A percentile compares a stretch with the other conserved stretches of the same genome.
phyloP scores from a whole-genome alignment of 2,888 invertebrate species.

The Myopa tessellatipennis region DNA sequence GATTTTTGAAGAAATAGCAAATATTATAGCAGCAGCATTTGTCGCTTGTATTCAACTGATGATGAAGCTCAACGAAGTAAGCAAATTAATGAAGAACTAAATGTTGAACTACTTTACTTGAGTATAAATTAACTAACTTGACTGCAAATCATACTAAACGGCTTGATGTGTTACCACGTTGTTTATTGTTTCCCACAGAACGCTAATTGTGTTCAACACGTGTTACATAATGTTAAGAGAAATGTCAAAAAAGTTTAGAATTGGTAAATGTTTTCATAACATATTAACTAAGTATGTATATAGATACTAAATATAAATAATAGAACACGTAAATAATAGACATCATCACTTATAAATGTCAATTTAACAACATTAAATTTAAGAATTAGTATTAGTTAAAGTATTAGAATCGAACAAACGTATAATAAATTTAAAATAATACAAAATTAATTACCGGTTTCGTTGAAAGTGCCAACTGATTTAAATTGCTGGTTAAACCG shows the following conservation, averaged over 20 bases:
- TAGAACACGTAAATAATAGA: background rate
- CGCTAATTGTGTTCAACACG: constrained; percentile 47
- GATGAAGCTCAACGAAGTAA: constrained; percentile 9
- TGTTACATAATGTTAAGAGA: constrained; percentile 30
- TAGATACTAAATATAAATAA: constrained; percentile 27
- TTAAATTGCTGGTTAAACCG: constrained; percentile 59
- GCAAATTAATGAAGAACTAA: constrained; percentile 19
- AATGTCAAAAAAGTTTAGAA: constrained; percentile 30
- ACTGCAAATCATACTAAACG: constrained; percentile 66
- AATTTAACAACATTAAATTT: constrained; percentile 17
- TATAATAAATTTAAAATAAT: background rate
- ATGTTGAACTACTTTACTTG: constrained; percentile 20
- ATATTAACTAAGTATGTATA: constrained; percentile 20
- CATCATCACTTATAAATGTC: background rate
- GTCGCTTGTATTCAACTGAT: background rate
- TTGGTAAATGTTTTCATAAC: constrained; percentile 31
- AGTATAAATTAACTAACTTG: constrained; percentile 59
- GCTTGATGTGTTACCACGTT: constrained; percentile 65
- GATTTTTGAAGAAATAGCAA: constrained; percentile 12
- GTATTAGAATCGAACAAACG: background rate
- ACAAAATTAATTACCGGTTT: constrained; percentile 59
- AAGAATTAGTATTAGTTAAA: background rate
- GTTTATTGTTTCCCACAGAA: constrained; percentile 54
- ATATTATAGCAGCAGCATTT: constrained; percentile 17
- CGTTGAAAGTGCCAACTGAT: constrained; percentile 59